These are phyloP conservation scores for Resseliella maxima DNA, from an alignment of 2,888 invertebrate species.

Conservation along the genomic window DNA sequence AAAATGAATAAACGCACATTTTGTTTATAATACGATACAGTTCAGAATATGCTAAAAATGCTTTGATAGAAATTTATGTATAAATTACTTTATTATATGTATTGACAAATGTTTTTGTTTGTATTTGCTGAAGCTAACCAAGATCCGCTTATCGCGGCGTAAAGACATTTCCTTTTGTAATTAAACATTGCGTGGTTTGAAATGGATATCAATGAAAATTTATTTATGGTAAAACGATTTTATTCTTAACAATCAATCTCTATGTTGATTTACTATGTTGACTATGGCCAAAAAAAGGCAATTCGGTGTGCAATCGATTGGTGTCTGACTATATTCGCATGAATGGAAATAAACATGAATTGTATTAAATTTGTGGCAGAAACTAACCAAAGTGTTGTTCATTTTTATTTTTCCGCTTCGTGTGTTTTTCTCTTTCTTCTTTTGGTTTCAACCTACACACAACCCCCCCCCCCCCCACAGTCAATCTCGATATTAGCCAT, in stretches of 20 bases:
- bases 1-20: neutral
- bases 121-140: neutral
- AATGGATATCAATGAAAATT: neutral
- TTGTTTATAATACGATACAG: neutral
- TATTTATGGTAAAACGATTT: neutral
- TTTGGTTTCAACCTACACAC: too few relatives aligned
- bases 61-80: neutral
- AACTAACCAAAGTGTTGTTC: too few relatives aligned
- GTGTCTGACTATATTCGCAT: neutral
- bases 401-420: too few relatives aligned
- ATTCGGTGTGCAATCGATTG: neutral
- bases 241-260: neutral
- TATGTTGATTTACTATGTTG: neutral
- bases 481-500: neutral
- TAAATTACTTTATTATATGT: neutral
- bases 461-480: too few relatives aligned
- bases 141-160: neutral
- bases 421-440: neutral
- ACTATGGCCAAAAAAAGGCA: neutral
- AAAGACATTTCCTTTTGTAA: slow-evolving; percentile 3
- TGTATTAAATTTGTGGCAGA: too few relatives aligned
- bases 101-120: neutral
- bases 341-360: too few relatives aligned
- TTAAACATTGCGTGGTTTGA: neutral
- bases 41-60: neutral